phyloP scores from a whole-genome alignment of 2,888 invertebrate species.

The Sceliomorpha sp. region DNA sequence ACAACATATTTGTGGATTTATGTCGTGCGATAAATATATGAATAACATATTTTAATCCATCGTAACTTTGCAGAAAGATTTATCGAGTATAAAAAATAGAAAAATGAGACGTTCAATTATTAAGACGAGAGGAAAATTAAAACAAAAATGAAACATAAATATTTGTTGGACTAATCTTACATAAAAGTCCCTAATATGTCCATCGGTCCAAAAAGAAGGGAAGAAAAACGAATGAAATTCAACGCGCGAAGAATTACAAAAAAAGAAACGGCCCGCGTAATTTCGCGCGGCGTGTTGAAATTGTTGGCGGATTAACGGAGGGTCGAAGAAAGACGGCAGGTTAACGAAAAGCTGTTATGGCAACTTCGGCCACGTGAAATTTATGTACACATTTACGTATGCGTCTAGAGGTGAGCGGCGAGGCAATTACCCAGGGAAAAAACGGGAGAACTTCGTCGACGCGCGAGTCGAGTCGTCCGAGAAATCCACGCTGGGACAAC shows the following conservation, averaged over 20 bases:
- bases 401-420: constrained; percentile 43
- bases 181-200: too few relatives aligned
- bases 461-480: constrained; percentile 48
- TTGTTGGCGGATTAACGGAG: constrained; percentile 44
- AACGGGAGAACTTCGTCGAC: constrained; percentile 53
- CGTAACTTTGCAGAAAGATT: constrained; percentile 16
- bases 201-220: neutral
- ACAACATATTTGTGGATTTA: constrained; percentile 33
- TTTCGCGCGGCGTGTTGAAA: constrained; percentile 45
- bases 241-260: neutral
- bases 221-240: constrained; percentile 6
- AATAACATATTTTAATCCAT: constrained; percentile 48
- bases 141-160: too few relatives aligned
- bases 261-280: constrained; percentile 2
- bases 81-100: constrained; percentile 18
- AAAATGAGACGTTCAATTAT: constrained; percentile 1
- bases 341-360: constrained; percentile 36
- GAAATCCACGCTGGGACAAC: constrained; percentile 47
- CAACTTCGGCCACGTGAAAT: constrained; percentile 40
- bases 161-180: too few relatives aligned
- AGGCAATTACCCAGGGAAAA: constrained; percentile 54
- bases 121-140: neutral
- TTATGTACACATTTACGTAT: constrained; percentile 53
- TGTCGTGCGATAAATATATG: constrained; percentile 43
- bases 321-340: too few relatives aligned